phyloP scores from a whole-genome alignment of 2,888 invertebrate species.

The Heliconius cydno region DNA sequence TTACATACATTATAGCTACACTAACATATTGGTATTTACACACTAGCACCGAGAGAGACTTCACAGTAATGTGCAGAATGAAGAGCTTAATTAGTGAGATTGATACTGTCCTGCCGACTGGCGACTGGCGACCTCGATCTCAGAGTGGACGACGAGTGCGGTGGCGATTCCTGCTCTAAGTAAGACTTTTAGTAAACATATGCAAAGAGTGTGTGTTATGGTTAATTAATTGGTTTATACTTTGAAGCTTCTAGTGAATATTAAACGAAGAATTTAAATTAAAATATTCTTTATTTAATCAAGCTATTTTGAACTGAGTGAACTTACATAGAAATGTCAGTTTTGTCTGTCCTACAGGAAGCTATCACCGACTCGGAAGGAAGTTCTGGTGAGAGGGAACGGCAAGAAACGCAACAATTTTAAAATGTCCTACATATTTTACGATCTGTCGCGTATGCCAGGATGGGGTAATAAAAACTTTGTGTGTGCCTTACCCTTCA shows the following conservation, averaged over 20 bases:
- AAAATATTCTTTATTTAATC: background rate
- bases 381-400: no score
- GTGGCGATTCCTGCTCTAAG: slow-evolving; percentile 9
- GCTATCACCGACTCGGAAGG: no score
- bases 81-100: slow-evolving; percentile 42
- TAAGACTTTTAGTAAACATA: background rate
- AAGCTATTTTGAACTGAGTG: no score
- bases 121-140: background rate
- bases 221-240: background rate
- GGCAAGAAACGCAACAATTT: no score
- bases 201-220: background rate
- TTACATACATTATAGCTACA: no score
- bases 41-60: slow-evolving; percentile 29
- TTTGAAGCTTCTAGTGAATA: background rate
- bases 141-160: background rate
- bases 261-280: background rate
- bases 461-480: no score
- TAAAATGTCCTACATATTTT: no score
- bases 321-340: no score
- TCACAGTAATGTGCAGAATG: slow-evolving; percentile 38
- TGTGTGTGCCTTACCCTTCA: no score
- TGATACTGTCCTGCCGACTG: slow-evolving; percentile 18
- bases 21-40: background rate
- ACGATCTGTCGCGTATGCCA: no score
- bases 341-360: no score